Evolutionary conservation across 2,797 vertebrate genomes (phyloP).

Genomic region (Siniperca scherzeri): DNA sequence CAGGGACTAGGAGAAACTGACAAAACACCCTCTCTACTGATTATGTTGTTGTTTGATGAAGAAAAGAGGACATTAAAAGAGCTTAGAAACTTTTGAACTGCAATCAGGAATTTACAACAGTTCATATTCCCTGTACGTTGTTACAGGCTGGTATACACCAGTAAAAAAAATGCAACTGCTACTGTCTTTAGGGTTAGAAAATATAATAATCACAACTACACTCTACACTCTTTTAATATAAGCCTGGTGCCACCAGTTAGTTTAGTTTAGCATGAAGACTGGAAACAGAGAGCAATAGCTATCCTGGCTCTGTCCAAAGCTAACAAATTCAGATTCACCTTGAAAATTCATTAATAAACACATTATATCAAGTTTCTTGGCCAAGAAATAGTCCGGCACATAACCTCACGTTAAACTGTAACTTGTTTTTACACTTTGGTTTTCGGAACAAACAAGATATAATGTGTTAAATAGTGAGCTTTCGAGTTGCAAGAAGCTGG

Average conservation of each 20-base stretch:
- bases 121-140: not conserved
- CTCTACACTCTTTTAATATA: no score
- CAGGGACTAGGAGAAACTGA: slow-evolving; percentile 46
- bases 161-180: not conserved
- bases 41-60: slow-evolving; percentile 19
- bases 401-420: not conserved
- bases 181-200: not conserved
- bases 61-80: slow-evolving; percentile 23
- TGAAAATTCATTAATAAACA: not conserved
- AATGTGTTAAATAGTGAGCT: no score
- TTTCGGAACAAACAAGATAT: no score
- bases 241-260: not conserved
- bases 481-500: no score
- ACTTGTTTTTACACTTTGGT: no score
- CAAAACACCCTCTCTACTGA: slow-evolving; percentile 16
- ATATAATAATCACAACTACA: not conserved
- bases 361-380: not conserved
- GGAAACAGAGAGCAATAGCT: not conserved
- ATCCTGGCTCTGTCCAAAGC: not conserved
- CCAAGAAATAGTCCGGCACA: not conserved
- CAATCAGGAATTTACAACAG: not conserved
- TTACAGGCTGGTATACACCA: not conserved
- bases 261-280: not conserved
- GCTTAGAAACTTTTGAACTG: not conserved
- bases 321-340: not conserved